These are phyloP conservation scores for Tiliqua scincoides DNA, from an alignment of 2,113 vertebrate species.

Conservation along the genomic window DNA sequence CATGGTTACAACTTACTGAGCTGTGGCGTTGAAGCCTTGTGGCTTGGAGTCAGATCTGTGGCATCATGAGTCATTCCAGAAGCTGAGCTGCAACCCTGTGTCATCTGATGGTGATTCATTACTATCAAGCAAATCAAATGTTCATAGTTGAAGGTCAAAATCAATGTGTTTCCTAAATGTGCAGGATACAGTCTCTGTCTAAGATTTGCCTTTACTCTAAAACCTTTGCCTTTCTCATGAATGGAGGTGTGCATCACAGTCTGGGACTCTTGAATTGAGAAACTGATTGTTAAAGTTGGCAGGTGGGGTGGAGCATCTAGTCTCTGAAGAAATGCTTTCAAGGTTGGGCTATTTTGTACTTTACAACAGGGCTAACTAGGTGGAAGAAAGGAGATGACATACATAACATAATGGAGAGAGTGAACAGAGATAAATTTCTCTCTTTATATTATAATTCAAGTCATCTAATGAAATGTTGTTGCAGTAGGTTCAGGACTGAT, in stretches of 20 bases:
- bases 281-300: neutral
- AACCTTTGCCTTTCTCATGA: neutral
- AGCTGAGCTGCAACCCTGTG: slow-evolving; percentile 3
- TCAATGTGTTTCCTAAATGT: neutral
- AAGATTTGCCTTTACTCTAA: neutral
- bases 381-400: neutral
- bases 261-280: neutral
- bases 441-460: neutral
- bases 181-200: neutral
- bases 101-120: slow-evolving; percentile 16
- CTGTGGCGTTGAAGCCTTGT: neutral
- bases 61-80: neutral
- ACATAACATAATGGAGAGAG: neutral
- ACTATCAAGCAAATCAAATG: slow-evolving; percentile 20
- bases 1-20: neutral
- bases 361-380: neutral
- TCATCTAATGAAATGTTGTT: neutral
- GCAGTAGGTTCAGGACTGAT: neutral
- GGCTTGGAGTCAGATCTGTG: neutral
- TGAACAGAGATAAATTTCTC: neutral
- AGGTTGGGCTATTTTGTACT: neutral
- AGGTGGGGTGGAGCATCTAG: neutral
- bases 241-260: neutral
- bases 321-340: neutral
- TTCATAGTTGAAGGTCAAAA: slow-evolving; percentile 22